Evolutionary conservation across 2,113 vertebrate species (phyloP), one percentile per base, ranked within the genome.

Genomic region (Stictonetta naevosa): DNA sequence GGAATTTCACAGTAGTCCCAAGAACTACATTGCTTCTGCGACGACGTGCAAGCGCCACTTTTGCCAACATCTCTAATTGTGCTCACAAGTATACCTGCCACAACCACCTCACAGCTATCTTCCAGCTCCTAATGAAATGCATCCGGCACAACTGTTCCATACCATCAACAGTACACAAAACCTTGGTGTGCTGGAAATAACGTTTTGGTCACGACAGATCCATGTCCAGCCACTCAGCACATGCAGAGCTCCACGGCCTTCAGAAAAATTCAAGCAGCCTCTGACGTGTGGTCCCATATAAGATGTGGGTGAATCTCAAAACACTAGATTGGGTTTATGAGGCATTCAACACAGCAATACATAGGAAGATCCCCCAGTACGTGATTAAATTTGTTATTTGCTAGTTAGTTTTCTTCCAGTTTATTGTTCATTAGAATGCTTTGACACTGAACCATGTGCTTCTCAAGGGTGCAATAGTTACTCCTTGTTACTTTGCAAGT

Each of bases 131-230:
- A 21, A 29, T 12, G 62, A 29, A 44, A 34, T 7, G 28, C 28
- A 4, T 0, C 4, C 11, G 21, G 13, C 15, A 42, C 15, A 36
- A 6, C n/a, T 48, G 15, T 34, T 77, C 26, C n/a, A 8, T 15
- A 9, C 2, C 0, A 44, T 31, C 16, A 31, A 48, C 33, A 23
- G 20, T 6, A 44, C 0, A 0, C 42, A 52, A 29, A 55, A 10
- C 13, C n/a, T 40, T 25, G 28, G 11, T 6, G 26, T 53, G 17
- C 36, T 34, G 33, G 68, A 46, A 31, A 3, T n/a, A n/a, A 23
- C 0, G 0, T 11, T 33, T 48, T 0, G 0, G 25, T 60, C 29
- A 6, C 4, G 17, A 34, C 18, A 33, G 64, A 50, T 20, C 34
- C 29, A 2, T 7, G 8, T 6, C 44, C 28, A 63, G 36, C 9